Evolutionary conservation across 2,113 vertebrate species (phyloP), one percentile per base, ranked within the genome.

Genomic region (Sardina pilchardus): DNA sequence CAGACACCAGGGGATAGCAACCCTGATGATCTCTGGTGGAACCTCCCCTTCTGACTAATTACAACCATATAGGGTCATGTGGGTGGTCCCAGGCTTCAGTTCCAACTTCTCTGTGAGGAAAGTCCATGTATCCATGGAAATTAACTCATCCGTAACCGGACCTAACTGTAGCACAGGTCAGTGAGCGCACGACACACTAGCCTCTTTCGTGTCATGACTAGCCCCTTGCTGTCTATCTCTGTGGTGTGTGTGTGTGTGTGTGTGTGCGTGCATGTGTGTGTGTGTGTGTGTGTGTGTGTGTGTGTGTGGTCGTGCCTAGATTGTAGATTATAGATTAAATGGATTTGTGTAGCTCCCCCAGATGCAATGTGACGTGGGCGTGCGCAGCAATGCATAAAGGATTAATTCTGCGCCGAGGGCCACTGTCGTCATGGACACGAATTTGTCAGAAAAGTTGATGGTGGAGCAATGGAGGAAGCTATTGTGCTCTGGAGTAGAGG

Each of bases 151-250:
- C 24, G 86, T 87, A 86, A 89, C 83, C 85, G 39, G 50, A 86
- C 81, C 84, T 50, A 83, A 86, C 89, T 86, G 86, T 85, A 86
- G 59, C 84, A 34, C 87, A 91, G 90, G 89, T 93, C 91, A 91
- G 86, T 88, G 26, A 59, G 82, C 85, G 83, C 84, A 67, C 53
- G 89, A 88, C 91, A 92, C 71, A 6, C 30, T 78, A 78, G 71
- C 26, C 71, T 78, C 71, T 78, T 36, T 78, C 71, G 16, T 36
- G 71, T 30, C 71, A 78, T 16, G 71, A 78, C n/a, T 30, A 67
- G 63, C n/a, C 81, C 88, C 84, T 86, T 14, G 19, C 81, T 36
- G 86, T 89, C 87, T 42, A 36, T 36, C 71, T 36, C 10, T 78
- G 30, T 78, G 24, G 24, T n/a, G 14, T 36, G 30, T 14, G 34